Base-by-base conservation (phyloP, 35 echinoderm and acorn worm species). In the Heliocidaris tuberculata region DNA sequence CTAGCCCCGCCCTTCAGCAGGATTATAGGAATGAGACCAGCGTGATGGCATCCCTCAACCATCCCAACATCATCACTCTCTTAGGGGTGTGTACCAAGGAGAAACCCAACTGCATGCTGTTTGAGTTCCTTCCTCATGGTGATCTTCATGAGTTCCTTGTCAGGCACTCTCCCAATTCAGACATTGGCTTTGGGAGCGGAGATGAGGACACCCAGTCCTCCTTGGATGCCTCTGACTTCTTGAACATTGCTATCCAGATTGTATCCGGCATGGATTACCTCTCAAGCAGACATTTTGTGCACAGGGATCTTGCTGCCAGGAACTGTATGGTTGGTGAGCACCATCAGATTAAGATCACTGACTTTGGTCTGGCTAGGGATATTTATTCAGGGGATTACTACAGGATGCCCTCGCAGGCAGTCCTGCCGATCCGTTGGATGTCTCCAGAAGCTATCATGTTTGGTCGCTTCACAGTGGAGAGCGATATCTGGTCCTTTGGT, bases 211-310 rank as follows among this genome's bases (percentile, higher is more conserved):
- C 98, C 3, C 94, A 96, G 54, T 97, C 97, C 47, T 97, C 98
- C 4, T 31, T 99, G 48, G 98, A 99, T 61, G 95, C 97, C 31
- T 94, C 98, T 11, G 98, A 99, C 60, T 99, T 99, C 90, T 88
- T 97, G 52, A 94, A 52, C 7, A 99, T 99, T 19, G 96, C 95
- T 50, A 97, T 97, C 85, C 97, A 99, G 49, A 96, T 99, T 70
- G 96, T 96, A n/a, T 96, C 97, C n/a, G 98, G 98, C 31, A 99
- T 99, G 98, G 98, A 97, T 90, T 99, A 99, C 59, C 86, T 99
- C n/a, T 97, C 98, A 15, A 97, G 94, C 60, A 92, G 97, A 59
- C 95, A 96, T 86, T 99, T 99, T 92, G 98, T 99, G 15, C 98
- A 99, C 59, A 85, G 98, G 32, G 98, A 99, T 85, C 94, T 99